Evolutionary conservation across 2,888 invertebrate genomes (phyloP).

Genomic region (Cerastis rubricosa): DNA sequence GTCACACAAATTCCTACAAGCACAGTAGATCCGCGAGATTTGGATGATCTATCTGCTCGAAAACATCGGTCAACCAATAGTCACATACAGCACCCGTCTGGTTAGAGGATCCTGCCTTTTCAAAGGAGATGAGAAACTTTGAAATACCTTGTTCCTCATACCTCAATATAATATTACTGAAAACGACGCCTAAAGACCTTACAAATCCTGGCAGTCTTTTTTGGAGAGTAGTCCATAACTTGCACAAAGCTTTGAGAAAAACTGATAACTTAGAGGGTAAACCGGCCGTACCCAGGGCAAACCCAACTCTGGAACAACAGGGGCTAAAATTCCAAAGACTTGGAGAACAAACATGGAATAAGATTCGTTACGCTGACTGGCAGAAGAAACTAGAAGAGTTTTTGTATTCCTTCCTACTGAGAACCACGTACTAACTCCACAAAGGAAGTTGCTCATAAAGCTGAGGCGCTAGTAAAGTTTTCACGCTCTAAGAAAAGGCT

Average conservation of each 20-base stretch:
- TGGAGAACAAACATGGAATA: too few relatives aligned
- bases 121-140: not conserved
- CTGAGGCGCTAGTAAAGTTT: conserved; percentile 23
- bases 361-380: too few relatives aligned
- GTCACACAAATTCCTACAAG: not conserved
- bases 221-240: not conserved
- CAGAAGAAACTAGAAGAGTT: not conserved
- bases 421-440: not conserved
- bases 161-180: not conserved
- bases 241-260: not conserved
- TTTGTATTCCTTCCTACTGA: not conserved
- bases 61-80: not conserved
- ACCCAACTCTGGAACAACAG: too few relatives aligned
- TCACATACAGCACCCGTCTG: not conserved
- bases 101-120: not conserved
- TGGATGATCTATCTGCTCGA: not conserved
- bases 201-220: not conserved
- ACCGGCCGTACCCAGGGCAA: too few relatives aligned
- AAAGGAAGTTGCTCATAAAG: conserved; percentile 32
- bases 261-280: not conserved
- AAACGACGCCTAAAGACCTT: not conserved
- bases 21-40: not conserved
- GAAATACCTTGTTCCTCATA: not conserved
- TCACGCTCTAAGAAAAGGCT: conserved; percentile 30
- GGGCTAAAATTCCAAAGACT: too few relatives aligned